Conservation (phyloP, 2,888 invertebrate genomes). For the Drosophila stalkeri region DNA sequence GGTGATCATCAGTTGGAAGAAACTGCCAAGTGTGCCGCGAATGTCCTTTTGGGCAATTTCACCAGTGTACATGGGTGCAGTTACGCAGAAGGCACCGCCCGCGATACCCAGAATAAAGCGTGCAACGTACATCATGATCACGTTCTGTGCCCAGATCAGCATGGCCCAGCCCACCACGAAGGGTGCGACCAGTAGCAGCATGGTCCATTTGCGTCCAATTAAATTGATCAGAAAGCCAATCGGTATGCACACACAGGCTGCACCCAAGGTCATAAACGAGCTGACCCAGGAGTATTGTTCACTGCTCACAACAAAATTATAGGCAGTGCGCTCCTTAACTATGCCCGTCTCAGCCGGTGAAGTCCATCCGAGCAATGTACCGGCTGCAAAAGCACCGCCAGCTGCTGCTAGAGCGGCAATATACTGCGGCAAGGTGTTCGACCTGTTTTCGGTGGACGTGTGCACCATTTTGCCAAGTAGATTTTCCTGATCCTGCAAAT, state of each 20-base stretch:
- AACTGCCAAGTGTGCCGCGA: constrained; percentile 93
- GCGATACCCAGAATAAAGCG: constrained; percentile 84
- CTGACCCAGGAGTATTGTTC: constrained; percentile 90
- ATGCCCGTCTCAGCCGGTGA: constrained; percentile 87
- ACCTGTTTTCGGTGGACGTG: constrained; percentile 65
- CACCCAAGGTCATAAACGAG: constrained; percentile 90
- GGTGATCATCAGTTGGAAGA: constrained; percentile 94
- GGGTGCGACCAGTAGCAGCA: constrained; percentile 86
- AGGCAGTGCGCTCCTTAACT: constrained; percentile 82
- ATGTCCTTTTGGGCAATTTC: constrained; percentile 94
- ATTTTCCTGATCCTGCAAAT: constrained; percentile 82
- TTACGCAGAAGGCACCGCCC: constrained; percentile 92
- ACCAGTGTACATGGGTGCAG: constrained; percentile 93
- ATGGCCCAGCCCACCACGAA: constrained; percentile 91
- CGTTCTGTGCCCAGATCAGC: constrained; percentile 90
- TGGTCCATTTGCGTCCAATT: constrained; percentile 90
- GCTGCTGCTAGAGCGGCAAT: constrained; percentile 87
- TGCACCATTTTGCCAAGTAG: constrained; percentile 82
- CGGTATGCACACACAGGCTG: constrained; percentile 90
- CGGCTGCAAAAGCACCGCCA: constrained; percentile 91
- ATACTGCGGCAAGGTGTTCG: constrained; percentile 82
- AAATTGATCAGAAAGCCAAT: constrained; percentile 89
- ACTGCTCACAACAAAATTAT: constrained; percentile 86
- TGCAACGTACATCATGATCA: constrained; percentile 83
- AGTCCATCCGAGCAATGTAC: constrained; percentile 92